Evolutionary conservation across 2,797 vertebrate genomes (phyloP), one percentile per base, ranked within the genome.

Genomic region (Anabas testudineus): DNA sequence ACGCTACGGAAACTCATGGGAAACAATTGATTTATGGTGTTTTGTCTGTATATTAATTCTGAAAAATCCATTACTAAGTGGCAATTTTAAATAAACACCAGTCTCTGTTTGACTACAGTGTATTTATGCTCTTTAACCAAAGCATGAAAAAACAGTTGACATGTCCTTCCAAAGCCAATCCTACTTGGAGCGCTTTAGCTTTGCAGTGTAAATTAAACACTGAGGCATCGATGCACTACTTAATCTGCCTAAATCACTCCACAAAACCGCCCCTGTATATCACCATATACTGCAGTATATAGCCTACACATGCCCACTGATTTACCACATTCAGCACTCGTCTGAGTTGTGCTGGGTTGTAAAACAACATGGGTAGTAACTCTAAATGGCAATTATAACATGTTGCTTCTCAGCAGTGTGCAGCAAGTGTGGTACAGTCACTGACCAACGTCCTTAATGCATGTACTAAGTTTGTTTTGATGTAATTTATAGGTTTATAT

Each of bases 371-470:
- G 61, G 58, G 63, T 39, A 69, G 39, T 78, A 78, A 82, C 74
- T 82, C 67, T 54, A 69, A 76, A 83, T 71, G 73, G 76, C 75
- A 76, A 81, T 86, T 83, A 87, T 76, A 66, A 86, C 89, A 88
- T 80, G 78, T 67, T 75, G 68, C 84, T 75, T 76, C 87, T 85
- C 80, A 82, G 82, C n/a, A n/a, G n/a, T n/a, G n/a, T n/a, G n/a
- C n/a, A n/a, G n/a, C 76, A 87, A 64, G 53, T 76, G 76, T 24
- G 59, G 75, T 77, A 71, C 74, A 74, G 70, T 71, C 76, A 81
- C 58, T 62, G 80, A 81, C 65, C 73, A 45, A 67, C 67, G 73
- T 74, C 81, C 60, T 70, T 45, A 28, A 71, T 67, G 18, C 45
- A 57, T 12, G 21, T 18, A 51, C 8, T 42, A 24, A 24, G 7